Base-by-base conservation (phyloP, 1,140 invertebrate genomes). In the Anoplophora glabripennis region DNA sequence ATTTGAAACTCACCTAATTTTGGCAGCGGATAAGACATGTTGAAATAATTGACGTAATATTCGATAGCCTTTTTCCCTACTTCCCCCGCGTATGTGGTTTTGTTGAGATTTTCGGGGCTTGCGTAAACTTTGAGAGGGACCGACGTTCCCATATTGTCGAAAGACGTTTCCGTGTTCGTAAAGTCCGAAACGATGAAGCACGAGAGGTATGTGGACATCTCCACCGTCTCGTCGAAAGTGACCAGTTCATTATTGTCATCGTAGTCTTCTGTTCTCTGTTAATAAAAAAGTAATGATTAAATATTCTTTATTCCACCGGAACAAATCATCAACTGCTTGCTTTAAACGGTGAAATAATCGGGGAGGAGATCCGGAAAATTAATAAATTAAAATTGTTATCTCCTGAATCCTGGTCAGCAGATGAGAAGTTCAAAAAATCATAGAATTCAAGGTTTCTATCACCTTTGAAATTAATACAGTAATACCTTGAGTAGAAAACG, bases 141-240 rank as follows among this genome's bases (percentile, higher is more conserved):
- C 1, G 40, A 71, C 7, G 74, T 73, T 7, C 76, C 80, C 18
- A 79, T 77, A 57, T 81, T 83, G 1, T 79, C 74, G 45, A 85
- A 82, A 0, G 71, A 80, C 17, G 78, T 77, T 18, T 79, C 74
- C 18, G 82, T 81, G 57, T 76, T 72, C 47, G 80, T 79, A 77
- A 96, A 97, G 72, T 97, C 92, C 61, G 93, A 93, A 0, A 97
- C 84, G 45, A 96, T 92, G 74, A 96, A 94, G 69, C 90, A 93
- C 0, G 88, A 85, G 3, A 96, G 76, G 71, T 97, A 98, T 0
- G 93, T 95, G 1, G 93, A 94, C 94, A 97, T 97, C 11, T 86
- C 86, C 0, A 91, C 86, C 53, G 89, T 92, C 68, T 86, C 84
- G 46, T 85, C 76, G 77, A 96, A 98, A n/a, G 84, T 60, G n/a